Conservation (phyloP, 2,888 invertebrate species). For the Idaea dimidiata region DNA sequence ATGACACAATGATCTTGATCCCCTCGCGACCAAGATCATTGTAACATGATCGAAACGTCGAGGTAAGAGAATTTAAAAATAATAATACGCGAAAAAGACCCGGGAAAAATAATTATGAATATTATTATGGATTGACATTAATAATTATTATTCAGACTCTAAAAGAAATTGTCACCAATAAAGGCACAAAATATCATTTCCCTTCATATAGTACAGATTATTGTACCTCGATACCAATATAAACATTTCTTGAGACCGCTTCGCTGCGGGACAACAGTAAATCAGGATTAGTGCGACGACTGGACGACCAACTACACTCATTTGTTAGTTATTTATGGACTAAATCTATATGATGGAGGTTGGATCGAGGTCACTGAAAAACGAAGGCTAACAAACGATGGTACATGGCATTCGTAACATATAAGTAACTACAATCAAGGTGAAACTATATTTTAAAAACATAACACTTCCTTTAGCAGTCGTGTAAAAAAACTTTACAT, state of each 20-base stretch:
- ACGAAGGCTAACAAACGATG: conserved; percentile 20
- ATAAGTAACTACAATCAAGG: no score
- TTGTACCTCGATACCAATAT: background rate
- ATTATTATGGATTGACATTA: no score
- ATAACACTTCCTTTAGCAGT: no score
- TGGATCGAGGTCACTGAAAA: conserved; percentile 40
- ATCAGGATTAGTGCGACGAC: conserved; percentile 68
- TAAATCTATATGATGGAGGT: conserved; percentile 47
- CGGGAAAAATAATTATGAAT: no score
- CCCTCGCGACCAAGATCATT: no score
- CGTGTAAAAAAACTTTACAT: no score
- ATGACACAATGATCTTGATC: no score
- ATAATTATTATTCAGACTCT: background rate
- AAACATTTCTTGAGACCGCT: conserved; percentile 18
- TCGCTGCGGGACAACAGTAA: conserved; percentile 61
- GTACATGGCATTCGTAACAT: no score
- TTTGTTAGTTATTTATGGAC: conserved; percentile 74
- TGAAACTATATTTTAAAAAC: no score
- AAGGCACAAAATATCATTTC: background rate
- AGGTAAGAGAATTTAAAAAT: no score
- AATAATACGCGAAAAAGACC: no score
- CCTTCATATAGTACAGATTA: background rate
- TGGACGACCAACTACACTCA: conserved; percentile 60
- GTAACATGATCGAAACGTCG: no score
- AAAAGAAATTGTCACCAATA: background rate